These are phyloP conservation scores for Chymomyza amoena DNA, from an alignment of 2,888 invertebrate genomes.

Conservation along the genomic window DNA sequence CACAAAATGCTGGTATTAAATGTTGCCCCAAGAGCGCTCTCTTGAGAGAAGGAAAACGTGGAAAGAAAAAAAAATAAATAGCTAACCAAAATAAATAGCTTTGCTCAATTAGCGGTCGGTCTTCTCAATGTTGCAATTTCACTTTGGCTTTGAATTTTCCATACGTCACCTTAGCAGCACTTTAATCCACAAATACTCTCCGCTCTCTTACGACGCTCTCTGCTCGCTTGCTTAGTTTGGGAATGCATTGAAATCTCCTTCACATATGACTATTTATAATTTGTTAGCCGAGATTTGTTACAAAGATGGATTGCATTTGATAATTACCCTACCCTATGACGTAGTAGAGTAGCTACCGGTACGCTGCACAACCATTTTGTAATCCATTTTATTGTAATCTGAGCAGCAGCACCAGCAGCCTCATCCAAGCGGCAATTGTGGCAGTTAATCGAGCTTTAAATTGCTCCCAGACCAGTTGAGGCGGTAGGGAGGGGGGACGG, in stretches of 20 bases:
- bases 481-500: not conserved
- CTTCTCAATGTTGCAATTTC: constrained; percentile 41
- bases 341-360: not conserved
- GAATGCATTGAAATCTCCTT: not conserved
- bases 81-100: constrained; percentile 54
- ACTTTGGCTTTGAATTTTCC: not conserved
- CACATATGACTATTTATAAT: not conserved
- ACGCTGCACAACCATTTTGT: not conserved
- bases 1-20: not conserved
- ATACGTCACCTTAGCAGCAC: not conserved
- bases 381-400: constrained; percentile 39
- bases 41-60: not conserved
- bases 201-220: not conserved
- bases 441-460: constrained; percentile 66
- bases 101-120: constrained; percentile 59
- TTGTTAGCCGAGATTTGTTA: not conserved
- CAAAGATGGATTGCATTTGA: not conserved
- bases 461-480: constrained; percentile 28
- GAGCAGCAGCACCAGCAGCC: constrained; percentile 23
- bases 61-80: not conserved
- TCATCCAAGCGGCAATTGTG: constrained; percentile 45
- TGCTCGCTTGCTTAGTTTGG: not conserved
- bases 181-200: not conserved
- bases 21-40: not conserved
- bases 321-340: not conserved